Conservation (phyloP, 2,797 vertebrate species). For the Diplodus puntazzo region DNA sequence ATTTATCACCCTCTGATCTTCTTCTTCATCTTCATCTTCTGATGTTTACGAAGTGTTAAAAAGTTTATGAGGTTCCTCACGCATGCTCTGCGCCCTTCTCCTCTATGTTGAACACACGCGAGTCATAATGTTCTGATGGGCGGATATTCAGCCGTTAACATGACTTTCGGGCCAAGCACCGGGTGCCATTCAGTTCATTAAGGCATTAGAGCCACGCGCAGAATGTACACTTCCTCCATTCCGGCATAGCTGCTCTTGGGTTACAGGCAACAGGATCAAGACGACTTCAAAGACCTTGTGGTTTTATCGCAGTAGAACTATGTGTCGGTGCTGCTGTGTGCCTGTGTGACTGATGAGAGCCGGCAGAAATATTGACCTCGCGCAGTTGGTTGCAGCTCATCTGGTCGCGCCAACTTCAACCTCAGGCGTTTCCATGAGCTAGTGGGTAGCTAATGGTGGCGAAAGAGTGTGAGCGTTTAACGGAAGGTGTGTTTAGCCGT, state of each 20-base stretch:
- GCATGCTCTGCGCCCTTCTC: background rate
- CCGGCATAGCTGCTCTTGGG: conserved; percentile 31
- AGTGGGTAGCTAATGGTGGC: conserved; percentile 23
- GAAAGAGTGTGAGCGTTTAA: conserved; percentile 33
- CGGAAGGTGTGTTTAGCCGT: conserved; percentile 15
- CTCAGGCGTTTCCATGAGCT: conserved; percentile 9
- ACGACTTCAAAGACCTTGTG: conserved; percentile 55
- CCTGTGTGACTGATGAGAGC: conserved; percentile 42
- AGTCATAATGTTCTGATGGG: conserved; percentile 2
- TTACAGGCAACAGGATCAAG: conserved; percentile 44
- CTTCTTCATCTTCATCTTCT: conserved; percentile 48
- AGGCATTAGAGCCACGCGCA: conserved; percentile 16
- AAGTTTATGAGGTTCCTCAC: conserved; percentile 37
- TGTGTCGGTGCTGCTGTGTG: conserved; percentile 9
- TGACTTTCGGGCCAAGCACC: conserved; percentile 1
- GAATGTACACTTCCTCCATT: conserved; percentile 37
- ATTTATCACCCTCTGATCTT: conserved; percentile 49
- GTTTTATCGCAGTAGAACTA: conserved; percentile 29
- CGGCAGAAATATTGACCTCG: conserved; percentile 37
- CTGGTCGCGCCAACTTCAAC: conserved; percentile 29
- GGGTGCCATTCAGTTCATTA: conserved; percentile 31
- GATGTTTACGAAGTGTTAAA: conserved; percentile 61
- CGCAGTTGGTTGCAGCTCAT: background rate
- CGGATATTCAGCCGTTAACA: conserved; percentile 21
- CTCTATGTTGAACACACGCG: background rate